Percentiles rank a stretch among this genome's conserved stretches.
These are phyloP conservation scores for Ectropis crepuscularia DNA, from an alignment of 2,888 invertebrate genomes.

Conservation along the genomic window DNA sequence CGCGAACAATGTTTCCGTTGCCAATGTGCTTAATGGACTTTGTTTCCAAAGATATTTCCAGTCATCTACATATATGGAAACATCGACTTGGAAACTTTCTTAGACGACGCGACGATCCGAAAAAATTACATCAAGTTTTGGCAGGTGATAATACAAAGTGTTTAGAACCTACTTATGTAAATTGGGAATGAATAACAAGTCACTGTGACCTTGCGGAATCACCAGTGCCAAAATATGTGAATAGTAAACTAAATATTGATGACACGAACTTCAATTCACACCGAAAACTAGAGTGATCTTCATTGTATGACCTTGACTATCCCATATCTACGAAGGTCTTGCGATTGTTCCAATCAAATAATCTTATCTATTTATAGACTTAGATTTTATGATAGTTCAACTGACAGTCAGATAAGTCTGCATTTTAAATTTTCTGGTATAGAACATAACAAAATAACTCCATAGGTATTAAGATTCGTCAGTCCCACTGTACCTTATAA, in stretches of 20 bases:
- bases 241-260: neutral
- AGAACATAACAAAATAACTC: too few relatives aligned
- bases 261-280: neutral
- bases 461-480: too few relatives aligned
- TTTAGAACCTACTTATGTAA: too few relatives aligned
- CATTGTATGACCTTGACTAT: neutral
- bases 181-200: too few relatives aligned
- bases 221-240: neutral
- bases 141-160: too few relatives aligned
- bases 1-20: conserved; percentile 24
- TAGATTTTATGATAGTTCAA: neutral
- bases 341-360: neutral
- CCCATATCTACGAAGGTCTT: neutral
- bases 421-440: too few relatives aligned
- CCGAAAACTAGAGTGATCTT: neutral
- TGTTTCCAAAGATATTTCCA: conserved; percentile 1
- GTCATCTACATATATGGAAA: neutral
- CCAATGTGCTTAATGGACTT: conserved; percentile 22
- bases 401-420: neutral
- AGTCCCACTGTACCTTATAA: too few relatives aligned
- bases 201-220: too few relatives aligned
- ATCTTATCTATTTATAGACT: neutral
- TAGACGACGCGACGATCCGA: too few relatives aligned
- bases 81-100: neutral
- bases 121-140: too few relatives aligned